Conservation (phyloP, 2,797 vertebrate genomes). For the Spondyliosoma cantharus region DNA sequence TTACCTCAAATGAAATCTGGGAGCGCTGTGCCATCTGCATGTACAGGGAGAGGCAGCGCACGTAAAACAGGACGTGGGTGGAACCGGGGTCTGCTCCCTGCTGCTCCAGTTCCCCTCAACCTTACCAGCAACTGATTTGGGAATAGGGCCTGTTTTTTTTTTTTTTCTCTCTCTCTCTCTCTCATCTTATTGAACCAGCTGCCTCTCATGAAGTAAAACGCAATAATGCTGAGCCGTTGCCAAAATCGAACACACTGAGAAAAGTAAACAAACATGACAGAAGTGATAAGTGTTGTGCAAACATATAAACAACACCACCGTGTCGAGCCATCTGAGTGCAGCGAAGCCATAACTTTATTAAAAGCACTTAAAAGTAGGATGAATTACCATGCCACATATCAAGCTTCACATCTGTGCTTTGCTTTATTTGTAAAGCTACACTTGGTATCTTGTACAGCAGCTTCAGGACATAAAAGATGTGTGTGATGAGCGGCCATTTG, state of each 20-base stretch:
- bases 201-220: conserved; percentile 90
- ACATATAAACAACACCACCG: conserved; percentile 84
- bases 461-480: conserved; percentile 33
- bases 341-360: conserved; percentile 82
- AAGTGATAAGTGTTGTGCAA: conserved; percentile 88
- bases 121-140: conserved; percentile 88
- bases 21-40: conserved; percentile 98
- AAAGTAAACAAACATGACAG: conserved; percentile 86
- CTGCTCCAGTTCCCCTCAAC: conserved; percentile 86
- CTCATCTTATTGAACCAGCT: conserved; percentile 95
- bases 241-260: conserved; percentile 83
- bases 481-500: conserved; percentile 34
- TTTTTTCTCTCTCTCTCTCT: conserved; percentile 1
- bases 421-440: conserved; percentile 42
- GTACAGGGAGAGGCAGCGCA: conserved; percentile 89
- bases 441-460: conserved; percentile 43
- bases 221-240: conserved; percentile 83
- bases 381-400: conserved; percentile 48
- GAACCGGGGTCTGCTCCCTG: conserved; percentile 90
- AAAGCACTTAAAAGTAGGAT: conserved; percentile 72
- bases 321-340: conserved; percentile 78
- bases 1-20: conserved; percentile 99
- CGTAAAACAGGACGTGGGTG: conserved; percentile 92
- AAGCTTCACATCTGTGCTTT: conserved; percentile 49
- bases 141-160: conserved; percentile 82